Evolutionary conservation across 2,113 vertebrate species (phyloP), one percentile per base, ranked within the genome.

Genomic region (Rhadina sibilatrix): DNA sequence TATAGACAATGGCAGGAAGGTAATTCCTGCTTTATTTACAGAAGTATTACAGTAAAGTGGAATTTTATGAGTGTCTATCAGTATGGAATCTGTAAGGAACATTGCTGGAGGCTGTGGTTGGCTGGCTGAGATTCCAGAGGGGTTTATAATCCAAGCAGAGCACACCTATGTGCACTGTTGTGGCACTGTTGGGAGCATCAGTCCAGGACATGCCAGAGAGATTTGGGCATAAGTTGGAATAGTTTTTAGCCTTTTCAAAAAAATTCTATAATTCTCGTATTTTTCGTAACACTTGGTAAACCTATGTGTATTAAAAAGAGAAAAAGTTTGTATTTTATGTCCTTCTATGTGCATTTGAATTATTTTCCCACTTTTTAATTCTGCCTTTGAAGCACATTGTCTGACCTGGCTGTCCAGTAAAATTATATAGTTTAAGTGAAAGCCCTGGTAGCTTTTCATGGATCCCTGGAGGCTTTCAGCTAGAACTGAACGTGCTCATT

Each of bases 351-450:
- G 9, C 17, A 38, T 77, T 80, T 79, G 31, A 69, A 76, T 80
- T 59, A 21, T 83, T 85, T 83, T 31, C 10, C 42, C 50, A 15
- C 14, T 66, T 56, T 56, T 83, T 47, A 65, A 57, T 63, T 92
- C 82, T 83, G 42, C 13, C 27, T 83, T 93, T 86, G 50, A 83
- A 93, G 63, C 5, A 52, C 59, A 66, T n/a, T 74, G 14, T 61
- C 38, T 86, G 79, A 88, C 82, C 63, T 78, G 47, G 46, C 53
- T 83, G 71, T 86, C 87, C 66, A 66, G 47, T 52, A 66, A 65
- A 95, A 94, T 93, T 83, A 52, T 8, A 64, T 8, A 64, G 52
- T 80, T 93, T 77, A 80, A 80, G 72, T 61, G 46, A 94, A 95
- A 94, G 44, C 13, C 13, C 28, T 22, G 50, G 18, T 70, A 74